These are phyloP conservation scores for Serranus cabrilla DNA, from an alignment of 2,797 vertebrate species.

Conservation along the genomic window DNA sequence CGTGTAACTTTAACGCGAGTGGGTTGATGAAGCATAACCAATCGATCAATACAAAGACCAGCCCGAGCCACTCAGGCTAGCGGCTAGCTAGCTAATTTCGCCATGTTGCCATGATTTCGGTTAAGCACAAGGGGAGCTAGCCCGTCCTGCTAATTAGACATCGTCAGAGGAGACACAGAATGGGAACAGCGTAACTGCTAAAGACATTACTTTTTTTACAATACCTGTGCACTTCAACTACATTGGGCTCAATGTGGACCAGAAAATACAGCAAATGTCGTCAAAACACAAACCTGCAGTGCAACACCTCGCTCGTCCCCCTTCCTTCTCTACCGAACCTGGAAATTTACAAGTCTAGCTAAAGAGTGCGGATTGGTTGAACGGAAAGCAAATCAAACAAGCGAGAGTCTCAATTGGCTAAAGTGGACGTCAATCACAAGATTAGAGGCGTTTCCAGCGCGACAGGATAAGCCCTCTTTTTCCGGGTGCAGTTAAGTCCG, in stretches of 20 bases:
- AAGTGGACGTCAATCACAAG: constrained; percentile 47
- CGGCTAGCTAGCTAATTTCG: constrained; percentile 65
- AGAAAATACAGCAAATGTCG: constrained; percentile 11
- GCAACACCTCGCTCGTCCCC: constrained; percentile 60
- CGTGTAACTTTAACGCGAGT: rapidly evolving
- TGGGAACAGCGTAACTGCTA: rapidly evolving
- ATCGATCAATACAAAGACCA: constrained; percentile 30
- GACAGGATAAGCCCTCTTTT: background rate
- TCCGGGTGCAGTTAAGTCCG: constrained; percentile 39
- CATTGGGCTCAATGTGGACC: background rate
- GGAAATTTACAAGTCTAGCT: background rate
- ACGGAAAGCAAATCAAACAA: background rate
- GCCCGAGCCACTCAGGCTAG: constrained; percentile 46
- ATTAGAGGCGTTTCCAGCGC: background rate
- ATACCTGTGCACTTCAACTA: background rate
- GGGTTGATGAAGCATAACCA: background rate
- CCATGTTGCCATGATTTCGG: constrained; percentile 76
- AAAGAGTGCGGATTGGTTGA: constrained; percentile 71
- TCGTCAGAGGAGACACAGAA: background rate
- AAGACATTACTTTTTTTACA: rapidly evolving
- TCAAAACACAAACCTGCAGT: constrained; percentile 70
- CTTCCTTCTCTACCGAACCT: constrained; percentile 69
- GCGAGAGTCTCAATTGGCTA: constrained; percentile 53
- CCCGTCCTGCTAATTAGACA: constrained; percentile 44
- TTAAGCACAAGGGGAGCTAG: constrained; percentile 47